These are phyloP conservation scores for Leuciscus idus DNA, from an alignment of 2,113 vertebrate genomes.

Conservation along the genomic window DNA sequence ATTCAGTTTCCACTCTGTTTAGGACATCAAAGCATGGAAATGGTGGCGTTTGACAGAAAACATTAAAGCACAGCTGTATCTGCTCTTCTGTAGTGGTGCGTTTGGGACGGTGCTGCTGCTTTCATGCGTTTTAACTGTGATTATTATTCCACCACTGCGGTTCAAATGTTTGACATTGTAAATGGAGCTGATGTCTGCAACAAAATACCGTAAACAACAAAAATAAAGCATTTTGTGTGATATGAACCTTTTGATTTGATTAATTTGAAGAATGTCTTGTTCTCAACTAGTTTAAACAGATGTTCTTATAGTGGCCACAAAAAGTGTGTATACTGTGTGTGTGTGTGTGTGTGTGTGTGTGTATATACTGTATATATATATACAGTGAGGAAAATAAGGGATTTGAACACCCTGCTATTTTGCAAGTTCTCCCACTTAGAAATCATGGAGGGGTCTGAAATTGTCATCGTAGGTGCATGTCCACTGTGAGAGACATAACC, in stretches of 20 bases:
- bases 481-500: too few species aligned
- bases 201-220: background rate
- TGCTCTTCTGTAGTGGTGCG: background rate
- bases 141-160: background rate
- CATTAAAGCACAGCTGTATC: background rate
- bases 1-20: slow-evolving; percentile 12
- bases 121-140: background rate
- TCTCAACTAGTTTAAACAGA: too few species aligned
- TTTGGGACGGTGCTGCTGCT: background rate
- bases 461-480: too few species aligned
- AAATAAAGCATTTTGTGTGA: background rate
- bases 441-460: too few species aligned
- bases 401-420: too few species aligned
- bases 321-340: too few species aligned
- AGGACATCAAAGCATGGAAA: background rate
- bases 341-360: too few species aligned
- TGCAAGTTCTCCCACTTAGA: too few species aligned
- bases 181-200: background rate
- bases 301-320: too few species aligned
- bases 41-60: background rate
- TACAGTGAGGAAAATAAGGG: too few species aligned
- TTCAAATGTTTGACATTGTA: background rate
- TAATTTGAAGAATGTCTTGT: background rate
- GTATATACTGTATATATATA: too few species aligned
- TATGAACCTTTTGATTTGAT: background rate